Conservation (phyloP, 2,888 invertebrate genomes). For the Tipula lateralis region DNA sequence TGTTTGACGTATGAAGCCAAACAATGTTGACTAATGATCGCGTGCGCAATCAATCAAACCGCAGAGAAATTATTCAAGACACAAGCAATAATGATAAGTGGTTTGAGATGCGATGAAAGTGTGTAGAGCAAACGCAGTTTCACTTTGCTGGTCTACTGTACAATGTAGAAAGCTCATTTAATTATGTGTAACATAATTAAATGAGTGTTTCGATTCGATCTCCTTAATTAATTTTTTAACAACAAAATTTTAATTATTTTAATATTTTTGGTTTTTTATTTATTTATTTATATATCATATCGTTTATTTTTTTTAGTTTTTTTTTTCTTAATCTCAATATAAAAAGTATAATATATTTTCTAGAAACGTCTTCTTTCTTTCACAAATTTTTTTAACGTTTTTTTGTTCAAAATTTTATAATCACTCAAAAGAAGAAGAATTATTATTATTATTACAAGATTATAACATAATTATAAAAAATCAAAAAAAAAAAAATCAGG, state of each 20-base stretch:
- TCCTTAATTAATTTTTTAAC: neutral
- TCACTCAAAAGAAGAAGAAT: slow-evolving; percentile 5
- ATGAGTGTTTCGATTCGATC: neutral
- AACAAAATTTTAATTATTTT: neutral
- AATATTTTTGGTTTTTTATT: slow-evolving; percentile 12
- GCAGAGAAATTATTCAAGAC: neutral
- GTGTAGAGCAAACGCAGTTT: neutral
- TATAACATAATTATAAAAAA: slow-evolving; percentile 11
- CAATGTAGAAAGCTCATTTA: neutral
- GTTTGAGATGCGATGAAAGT: neutral
- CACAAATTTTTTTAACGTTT: neutral
- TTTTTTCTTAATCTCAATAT: slow-evolving; percentile 2
- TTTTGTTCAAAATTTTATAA: neutral
- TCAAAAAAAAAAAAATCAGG: neutral
- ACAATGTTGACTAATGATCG: neutral
- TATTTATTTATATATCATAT: neutral
- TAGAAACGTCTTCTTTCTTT: slow-evolving; percentile 15
- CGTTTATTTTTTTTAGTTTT: neutral
- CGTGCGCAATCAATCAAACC: neutral
- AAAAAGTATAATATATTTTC: neutral
- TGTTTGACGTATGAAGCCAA: neutral
- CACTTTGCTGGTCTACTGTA: neutral
- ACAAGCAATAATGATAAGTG: neutral
- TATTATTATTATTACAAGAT: neutral
- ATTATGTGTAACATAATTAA: neutral